Conservation (phyloP, 2,797 vertebrate species). For the Pipistrellus pipistrellus region DNA sequence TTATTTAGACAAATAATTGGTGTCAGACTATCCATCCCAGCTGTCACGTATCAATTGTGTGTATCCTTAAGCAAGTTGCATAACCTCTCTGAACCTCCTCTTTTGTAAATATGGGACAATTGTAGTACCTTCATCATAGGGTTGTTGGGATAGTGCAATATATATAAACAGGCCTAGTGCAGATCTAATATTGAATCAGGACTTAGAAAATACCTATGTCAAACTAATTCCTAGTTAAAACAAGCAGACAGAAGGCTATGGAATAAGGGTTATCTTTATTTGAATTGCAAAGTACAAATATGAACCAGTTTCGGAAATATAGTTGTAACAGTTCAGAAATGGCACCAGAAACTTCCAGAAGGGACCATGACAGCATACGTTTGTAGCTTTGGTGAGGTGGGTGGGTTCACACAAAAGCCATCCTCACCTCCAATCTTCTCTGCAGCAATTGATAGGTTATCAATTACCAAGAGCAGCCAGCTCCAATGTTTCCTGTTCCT, state of each 20-base stretch:
- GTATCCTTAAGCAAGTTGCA: conserved; percentile 14
- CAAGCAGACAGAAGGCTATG: conserved; percentile 52
- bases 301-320: conserved; percentile 81
- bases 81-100: background rate
- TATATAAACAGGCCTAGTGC: background rate
- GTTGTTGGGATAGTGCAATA: background rate
- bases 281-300: conserved; percentile 82
- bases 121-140: background rate
- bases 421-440: conserved; percentile 56
- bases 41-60: background rate
- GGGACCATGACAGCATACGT: conserved; percentile 68
- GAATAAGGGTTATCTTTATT: conserved; percentile 75
- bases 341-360: conserved; percentile 82
- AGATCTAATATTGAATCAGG: background rate
- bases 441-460: conserved; percentile 41
- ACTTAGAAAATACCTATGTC: conserved; percentile 37
- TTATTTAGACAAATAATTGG: conserved; percentile 10
- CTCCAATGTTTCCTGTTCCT: conserved; percentile 41
- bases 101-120: conserved; percentile 47
- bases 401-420: conserved; percentile 51
- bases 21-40: background rate
- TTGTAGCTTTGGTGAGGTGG: conserved; percentile 57
- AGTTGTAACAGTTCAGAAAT: conserved; percentile 82
- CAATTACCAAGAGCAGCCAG: conserved; percentile 64
- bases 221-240: conserved; percentile 43